Percentiles rank a stretch among this genome's conserved stretches.
Conservation (phyloP, 2,113 vertebrate species). For the Hyperoodon ampullatus region DNA sequence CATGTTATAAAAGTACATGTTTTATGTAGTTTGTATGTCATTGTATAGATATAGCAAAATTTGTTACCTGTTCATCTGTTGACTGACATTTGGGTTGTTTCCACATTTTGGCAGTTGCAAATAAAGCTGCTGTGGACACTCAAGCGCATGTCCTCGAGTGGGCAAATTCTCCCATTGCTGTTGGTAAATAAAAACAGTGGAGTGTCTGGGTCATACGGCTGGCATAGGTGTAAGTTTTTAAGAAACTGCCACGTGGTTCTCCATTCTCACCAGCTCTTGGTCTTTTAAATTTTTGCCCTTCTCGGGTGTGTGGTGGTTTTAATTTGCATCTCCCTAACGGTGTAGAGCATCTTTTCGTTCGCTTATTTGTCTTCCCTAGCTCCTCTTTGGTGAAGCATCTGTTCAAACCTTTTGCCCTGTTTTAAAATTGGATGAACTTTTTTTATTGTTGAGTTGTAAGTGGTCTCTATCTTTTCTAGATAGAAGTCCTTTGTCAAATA, state of each 20-base stretch:
- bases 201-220: background rate
- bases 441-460: background rate
- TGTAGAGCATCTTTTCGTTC: background rate
- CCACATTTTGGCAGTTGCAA: background rate
- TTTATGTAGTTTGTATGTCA: background rate
- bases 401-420: background rate
- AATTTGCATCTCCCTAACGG: background rate
- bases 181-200: background rate
- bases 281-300: background rate
- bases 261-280: background rate
- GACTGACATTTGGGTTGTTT: background rate
- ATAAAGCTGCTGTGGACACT: background rate
- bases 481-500: background rate
- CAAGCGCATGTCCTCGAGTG: fast-evolving
- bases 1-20: background rate
- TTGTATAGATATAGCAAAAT: too few species aligned
- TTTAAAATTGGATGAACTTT: background rate
- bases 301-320: background rate
- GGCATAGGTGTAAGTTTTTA: background rate
- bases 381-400: background rate
- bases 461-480: background rate
- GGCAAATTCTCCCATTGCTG: background rate
- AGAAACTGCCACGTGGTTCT: background rate
- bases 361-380: background rate
- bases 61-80: background rate